A percentile compares a stretch with the other conserved stretches of the same genome.
Evolutionary conservation across 2,888 invertebrate species (phyloP).

Genomic region (Meiosimyza platycephala): DNA sequence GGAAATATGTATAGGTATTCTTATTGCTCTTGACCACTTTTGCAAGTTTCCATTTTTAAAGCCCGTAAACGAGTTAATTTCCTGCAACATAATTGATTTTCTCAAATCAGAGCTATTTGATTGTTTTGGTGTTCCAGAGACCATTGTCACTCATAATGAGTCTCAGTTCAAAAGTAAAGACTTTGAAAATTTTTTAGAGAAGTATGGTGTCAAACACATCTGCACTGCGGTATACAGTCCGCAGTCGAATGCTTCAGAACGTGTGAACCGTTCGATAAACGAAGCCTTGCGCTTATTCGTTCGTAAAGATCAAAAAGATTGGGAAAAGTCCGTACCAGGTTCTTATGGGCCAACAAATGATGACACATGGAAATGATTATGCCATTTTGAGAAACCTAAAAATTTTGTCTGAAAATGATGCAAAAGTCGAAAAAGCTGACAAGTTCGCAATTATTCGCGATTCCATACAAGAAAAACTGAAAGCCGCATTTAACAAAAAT

Average conservation of each 20-base stretch:
- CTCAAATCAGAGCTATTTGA: not conserved
- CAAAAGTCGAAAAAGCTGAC: too few relatives aligned
- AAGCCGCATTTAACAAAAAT: too few relatives aligned
- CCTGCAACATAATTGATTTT: conserved; percentile 13
- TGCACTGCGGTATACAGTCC: conserved; percentile 12
- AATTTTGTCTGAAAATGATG: too few relatives aligned
- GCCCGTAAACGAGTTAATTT: too few relatives aligned
- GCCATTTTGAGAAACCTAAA: too few relatives aligned
- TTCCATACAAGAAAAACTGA: too few relatives aligned
- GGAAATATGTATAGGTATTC: conserved; percentile 1
- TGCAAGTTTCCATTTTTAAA: conserved; percentile 19
- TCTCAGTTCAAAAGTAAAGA: not conserved
- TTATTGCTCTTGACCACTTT: not conserved
- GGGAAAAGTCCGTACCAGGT: conserved; percentile 13
- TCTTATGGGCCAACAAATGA: not conserved
- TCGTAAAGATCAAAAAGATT: conserved; percentile 1
- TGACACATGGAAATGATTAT: too few relatives aligned
- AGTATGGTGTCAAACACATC: not conserved
- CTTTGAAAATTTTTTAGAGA: not conserved
- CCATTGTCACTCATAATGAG: conserved; percentile 45
- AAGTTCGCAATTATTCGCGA: too few relatives aligned
- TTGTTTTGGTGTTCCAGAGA: conserved; percentile 3
- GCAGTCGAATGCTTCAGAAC: not conserved
- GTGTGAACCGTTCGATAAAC: not conserved
- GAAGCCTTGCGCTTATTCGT: conserved; percentile 4